Percentiles rank a stretch among this genome's conserved stretches.
These are phyloP conservation scores for Ectropis crepuscularia DNA, from an alignment of 2,888 invertebrate genomes.

Conservation along the genomic window DNA sequence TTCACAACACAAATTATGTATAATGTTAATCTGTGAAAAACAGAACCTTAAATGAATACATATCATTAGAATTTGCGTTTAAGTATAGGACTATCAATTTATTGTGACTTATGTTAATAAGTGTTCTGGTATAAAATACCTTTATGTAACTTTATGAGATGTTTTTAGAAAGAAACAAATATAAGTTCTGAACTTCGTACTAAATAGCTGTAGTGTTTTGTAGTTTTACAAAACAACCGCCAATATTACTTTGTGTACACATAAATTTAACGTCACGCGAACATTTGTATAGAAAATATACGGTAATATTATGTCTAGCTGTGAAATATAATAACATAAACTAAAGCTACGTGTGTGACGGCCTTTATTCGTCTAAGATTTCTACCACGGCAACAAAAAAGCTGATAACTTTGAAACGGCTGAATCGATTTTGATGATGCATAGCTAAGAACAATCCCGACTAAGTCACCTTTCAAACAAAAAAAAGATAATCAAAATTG, in stretches of 20 bases:
- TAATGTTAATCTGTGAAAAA: not conserved
- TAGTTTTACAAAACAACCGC: not conserved
- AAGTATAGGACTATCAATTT: not conserved
- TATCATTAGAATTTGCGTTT: not conserved
- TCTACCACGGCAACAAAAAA: too few species aligned
- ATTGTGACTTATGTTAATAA: not conserved
- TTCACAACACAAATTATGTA: slow-evolving; percentile 10
- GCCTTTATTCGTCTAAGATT: too few species aligned
- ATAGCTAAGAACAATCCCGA: too few species aligned
- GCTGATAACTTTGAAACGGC: too few species aligned
- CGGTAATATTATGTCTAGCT: too few species aligned
- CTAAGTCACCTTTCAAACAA: too few species aligned
- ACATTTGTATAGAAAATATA: too few species aligned
- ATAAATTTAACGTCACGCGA: not conserved
- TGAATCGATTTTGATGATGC: too few species aligned
- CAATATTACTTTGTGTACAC: not conserved
- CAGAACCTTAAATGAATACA: not conserved
- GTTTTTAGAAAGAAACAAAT: slow-evolving; percentile 2
- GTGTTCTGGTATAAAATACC: slow-evolving; percentile 31
- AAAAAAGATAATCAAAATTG: too few species aligned
- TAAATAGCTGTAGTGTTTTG: too few species aligned
- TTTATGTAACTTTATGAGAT: slow-evolving; percentile 25
- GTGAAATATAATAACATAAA: too few species aligned
- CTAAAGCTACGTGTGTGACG: too few species aligned
- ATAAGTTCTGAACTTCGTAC: not conserved